Base-by-base conservation (phyloP, 2,113 vertebrate genomes). In the Oryzias woworae region DNA sequence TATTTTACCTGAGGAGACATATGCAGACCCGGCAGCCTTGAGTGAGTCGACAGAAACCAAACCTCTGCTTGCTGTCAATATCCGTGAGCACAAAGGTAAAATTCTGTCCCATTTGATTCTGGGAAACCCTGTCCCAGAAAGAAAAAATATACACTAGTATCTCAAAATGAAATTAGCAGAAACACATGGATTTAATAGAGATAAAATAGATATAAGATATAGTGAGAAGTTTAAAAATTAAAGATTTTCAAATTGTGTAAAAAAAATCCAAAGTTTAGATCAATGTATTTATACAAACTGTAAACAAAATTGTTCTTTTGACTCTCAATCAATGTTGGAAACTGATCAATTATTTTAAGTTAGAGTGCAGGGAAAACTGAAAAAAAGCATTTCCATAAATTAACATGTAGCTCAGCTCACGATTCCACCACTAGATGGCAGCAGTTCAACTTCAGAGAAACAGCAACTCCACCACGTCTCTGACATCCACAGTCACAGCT, bases 11-110 rank as follows among this genome's bases (percentile, higher is more conserved):
- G 58, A 99, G 91, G 59, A 98, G 94, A 87, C 96, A 98, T 59
- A 98, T 90, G 88, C 97, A 98, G 75, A 95, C 85, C 75, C 92
- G 93, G 82, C 95, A 96, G 80, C 95, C 95, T 20, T 94, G 93
- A 0, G 95, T 96, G 83, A 99, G 92, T 58, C 97, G 94, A 81
- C 97, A 99, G 90, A 99, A 98, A 66, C 97, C 96, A 81, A 99
- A 98, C 69, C 96, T 92, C 89, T 98, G 97, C 62, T 96, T 98
- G 85, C 97, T 92, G 73, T 98, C 94, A 59, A 98, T 96, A 90
- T 99, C 96, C 42, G 97, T 98, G 71, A 99, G 94, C 73, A 98
- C 97, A 70, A 99, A 99, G 60, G 96, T 96, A 82, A 99, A 99
- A 90, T 98, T 96, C 90, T 99, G 97, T 75, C 97, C 96, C 78